A percentile compares a stretch with the other conserved stretches of the same genome.
Conservation (phyloP, 2,797 vertebrate species). For the Babyrousa celebensis region DNA sequence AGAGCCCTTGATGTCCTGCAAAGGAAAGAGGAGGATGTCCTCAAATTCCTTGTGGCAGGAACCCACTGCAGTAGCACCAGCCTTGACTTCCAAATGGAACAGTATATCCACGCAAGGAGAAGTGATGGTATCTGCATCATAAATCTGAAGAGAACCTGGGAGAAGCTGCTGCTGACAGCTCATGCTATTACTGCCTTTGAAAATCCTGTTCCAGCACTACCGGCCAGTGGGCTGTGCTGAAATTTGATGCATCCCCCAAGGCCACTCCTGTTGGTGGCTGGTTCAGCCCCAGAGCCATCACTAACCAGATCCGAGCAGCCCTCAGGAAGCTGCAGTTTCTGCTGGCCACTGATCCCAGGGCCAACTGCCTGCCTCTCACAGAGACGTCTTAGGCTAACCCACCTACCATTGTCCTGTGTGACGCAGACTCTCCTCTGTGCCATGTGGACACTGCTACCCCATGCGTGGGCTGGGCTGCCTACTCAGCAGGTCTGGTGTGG, state of each 20-base stretch:
- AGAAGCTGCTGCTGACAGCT: background rate
- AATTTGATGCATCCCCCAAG: background rate
- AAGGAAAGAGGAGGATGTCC: background rate
- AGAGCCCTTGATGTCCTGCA: background rate
- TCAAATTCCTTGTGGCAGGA: background rate
- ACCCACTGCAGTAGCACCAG: background rate
- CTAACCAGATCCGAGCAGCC: background rate
- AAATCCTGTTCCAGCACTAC: background rate
- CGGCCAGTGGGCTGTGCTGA: background rate
- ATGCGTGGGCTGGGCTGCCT: background rate
- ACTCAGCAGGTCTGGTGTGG: accelerated
- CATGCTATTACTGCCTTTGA: background rate
- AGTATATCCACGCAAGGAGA: background rate
- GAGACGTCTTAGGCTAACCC: no score
- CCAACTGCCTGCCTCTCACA: no score
- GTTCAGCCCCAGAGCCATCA: background rate
- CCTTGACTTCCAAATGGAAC: background rate
- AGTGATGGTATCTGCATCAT: background rate
- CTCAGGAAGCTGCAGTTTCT: background rate
- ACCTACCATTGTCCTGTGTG: background rate
- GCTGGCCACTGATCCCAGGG: background rate
- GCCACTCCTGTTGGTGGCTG: background rate
- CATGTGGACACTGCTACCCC: background rate
- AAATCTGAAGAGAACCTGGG: background rate
- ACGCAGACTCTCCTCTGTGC: background rate